Evolutionary conservation across 2,113 vertebrate genomes (phyloP), one percentile per base, ranked within the genome.

Genomic region (Raja brachyura): DNA sequence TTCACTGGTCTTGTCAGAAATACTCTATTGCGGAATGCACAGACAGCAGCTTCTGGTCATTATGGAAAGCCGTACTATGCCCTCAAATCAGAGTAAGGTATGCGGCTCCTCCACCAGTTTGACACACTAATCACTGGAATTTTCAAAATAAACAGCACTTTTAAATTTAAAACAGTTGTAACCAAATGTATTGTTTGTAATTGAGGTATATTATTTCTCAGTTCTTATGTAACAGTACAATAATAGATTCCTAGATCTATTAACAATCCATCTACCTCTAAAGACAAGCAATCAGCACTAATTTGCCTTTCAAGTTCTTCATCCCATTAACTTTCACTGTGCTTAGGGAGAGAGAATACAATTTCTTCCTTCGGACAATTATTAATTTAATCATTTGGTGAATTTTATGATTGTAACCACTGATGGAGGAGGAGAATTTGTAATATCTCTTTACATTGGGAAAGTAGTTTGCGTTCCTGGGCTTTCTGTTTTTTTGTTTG

Each of bases 31-130:
- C 66, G 73, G 39, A 68, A 73, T 92, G 63, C n/a, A 68, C 63
- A 25, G 90, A 73, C 68, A 73, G 66, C 18, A 92, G 39, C 18
- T 48, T 92, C 33, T 92, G 90, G 90, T 73, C 90, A 25, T 10
- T 92, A 13, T 9, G 73, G 31, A 92, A 92, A 73, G 90, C 33
- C 31, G 48, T 92, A 48, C 66, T 92, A 25, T 92, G 90, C 66
- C 90, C 90, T 92, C 90, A 92, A 13, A 92, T 92, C 39, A 92
- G 90, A 33, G 10, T 92, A 73, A 25, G 66, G 18, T 33, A 92
- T 92, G 90, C 33, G 3, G 90, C 90, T 92, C 90, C 90, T 73
- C 90, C 90, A 73, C 90, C 90, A 73, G 90, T 92, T 54, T 92
- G 68, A 90, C 39, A 18, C 68, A 88, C 59, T 4, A 73, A 90